Base-by-base conservation (phyloP, 2,888 invertebrate genomes). In the Drosophila parthenogenetica region DNA sequence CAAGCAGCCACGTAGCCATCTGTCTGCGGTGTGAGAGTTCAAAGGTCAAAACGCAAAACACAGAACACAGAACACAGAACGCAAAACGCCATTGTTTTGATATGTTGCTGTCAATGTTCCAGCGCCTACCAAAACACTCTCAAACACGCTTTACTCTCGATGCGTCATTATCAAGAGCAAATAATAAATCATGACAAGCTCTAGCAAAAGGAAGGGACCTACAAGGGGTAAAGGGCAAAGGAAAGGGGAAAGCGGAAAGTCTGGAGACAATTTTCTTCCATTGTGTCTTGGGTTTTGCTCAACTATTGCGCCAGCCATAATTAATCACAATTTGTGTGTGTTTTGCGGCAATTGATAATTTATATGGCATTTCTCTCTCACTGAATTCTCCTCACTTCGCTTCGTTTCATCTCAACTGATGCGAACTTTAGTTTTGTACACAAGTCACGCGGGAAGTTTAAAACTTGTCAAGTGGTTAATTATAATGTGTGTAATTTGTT, bases 91-190 rank as follows among this genome's bases (percentile, higher is more conserved):
- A 69, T 78, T 87, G 79, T 84, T 87, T 81, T 80, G 85, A 81
- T 83, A 86, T 74, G 72, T 65, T 70, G 66, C 82, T 87, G 82
- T 71, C 84, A 87, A 83, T 86, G 81, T 35, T 62, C 46, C 68
- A 68, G 69, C 61, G 74, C 48, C 74, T 63, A 29, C 40, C 54
- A 46, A 43, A 58, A 67, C 43, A 43, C 49, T 17, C 57, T 22
- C 57, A 13, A 25, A 17, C 50, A 53, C 29, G 17, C 48, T 11
- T 17, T 61, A 55, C 71, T 64, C 66, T 59, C 62, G n/a, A 68
- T 82, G 82, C 72, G 67, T 81, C 86, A 86, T 87, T 87, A 87
- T 87, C 81, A 78, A 86, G 81, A 74, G 79, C 71, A 87, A 87
- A 86, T 83, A 81, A 86, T 86, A 87, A 86, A 86, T 86, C 83